Evolutionary conservation across 2,888 invertebrate species (phyloP).

Genomic region (Melieria crassipennis): DNA sequence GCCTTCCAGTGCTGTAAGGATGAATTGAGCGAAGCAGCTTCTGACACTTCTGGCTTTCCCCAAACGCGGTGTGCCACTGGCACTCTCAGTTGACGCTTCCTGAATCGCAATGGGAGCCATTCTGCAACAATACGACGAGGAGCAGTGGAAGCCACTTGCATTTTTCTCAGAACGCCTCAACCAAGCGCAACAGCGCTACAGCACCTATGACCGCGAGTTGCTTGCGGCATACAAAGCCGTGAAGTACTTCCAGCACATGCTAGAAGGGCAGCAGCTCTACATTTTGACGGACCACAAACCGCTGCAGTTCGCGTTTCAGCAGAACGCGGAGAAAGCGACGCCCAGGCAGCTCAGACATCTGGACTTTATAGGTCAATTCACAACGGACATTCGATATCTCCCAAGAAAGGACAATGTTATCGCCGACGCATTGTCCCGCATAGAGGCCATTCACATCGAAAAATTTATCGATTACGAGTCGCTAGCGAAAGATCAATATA

Average conservation of each 20-base stretch:
- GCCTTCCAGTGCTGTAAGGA: constrained; percentile 33
- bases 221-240: constrained; percentile 32
- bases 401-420: constrained; percentile 33
- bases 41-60: constrained; percentile 29
- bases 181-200: constrained; percentile 29
- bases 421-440: constrained; percentile 38
- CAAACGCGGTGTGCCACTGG: constrained; percentile 22
- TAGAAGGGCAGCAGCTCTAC: constrained; percentile 31
- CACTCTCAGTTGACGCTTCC: constrained; percentile 37
- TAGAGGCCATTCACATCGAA: neutral
- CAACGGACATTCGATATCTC: constrained; percentile 34
- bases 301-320: constrained; percentile 49
- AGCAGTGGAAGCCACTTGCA: neutral
- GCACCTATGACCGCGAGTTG: constrained; percentile 38
- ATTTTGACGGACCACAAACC: constrained; percentile 44
- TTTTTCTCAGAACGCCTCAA: constrained; percentile 21
- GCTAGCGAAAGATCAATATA: constrained; percentile 2
- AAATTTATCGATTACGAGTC: constrained; percentile 1
- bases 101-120: constrained; percentile 9
- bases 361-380: constrained; percentile 40
- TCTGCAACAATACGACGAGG: constrained; percentile 13
- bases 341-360: constrained; percentile 37
- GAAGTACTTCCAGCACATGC: constrained; percentile 36
- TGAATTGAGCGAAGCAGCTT: constrained; percentile 25
- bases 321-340: constrained; percentile 26